Evolutionary conservation across 2,113 vertebrate species (phyloP).

Genomic region (Alethe diademata): DNA sequence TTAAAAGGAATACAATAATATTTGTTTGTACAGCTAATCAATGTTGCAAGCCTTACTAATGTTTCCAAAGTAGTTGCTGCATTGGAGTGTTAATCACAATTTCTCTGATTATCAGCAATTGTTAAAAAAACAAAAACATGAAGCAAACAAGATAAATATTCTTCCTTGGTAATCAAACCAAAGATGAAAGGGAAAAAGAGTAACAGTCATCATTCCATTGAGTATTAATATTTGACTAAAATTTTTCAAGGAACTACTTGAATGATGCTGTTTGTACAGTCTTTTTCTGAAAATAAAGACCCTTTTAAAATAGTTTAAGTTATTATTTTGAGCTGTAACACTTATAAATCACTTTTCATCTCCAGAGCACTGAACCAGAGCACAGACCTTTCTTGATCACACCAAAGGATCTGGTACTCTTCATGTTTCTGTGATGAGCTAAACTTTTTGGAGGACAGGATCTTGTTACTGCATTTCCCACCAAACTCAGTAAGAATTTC

Average conservation of each 20-base stretch:
- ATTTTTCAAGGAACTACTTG: neutral
- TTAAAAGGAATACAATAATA: neutral
- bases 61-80: neutral
- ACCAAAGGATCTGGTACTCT: neutral
- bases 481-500: neutral
- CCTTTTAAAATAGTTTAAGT: neutral
- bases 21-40: conserved; percentile 18
- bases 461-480: neutral
- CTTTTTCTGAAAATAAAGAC: neutral
- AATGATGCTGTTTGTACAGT: neutral
- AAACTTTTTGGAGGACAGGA: neutral
- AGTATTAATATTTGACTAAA: neutral
- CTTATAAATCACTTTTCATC: neutral
- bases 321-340: neutral
- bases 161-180: neutral
- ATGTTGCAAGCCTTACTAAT: neutral
- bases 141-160: neutral
- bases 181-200: neutral
- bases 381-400: neutral
- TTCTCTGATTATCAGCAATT: neutral
- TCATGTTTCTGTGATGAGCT: neutral
- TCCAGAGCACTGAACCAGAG: neutral
- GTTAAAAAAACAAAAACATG: neutral
- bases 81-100: neutral
- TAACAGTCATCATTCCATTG: neutral